A percentile compares a stretch with the other conserved stretches of the same genome.
These are phyloP conservation scores for Phaetusa simplex DNA, from an alignment of 2,113 vertebrate genomes.

Conservation along the genomic window DNA sequence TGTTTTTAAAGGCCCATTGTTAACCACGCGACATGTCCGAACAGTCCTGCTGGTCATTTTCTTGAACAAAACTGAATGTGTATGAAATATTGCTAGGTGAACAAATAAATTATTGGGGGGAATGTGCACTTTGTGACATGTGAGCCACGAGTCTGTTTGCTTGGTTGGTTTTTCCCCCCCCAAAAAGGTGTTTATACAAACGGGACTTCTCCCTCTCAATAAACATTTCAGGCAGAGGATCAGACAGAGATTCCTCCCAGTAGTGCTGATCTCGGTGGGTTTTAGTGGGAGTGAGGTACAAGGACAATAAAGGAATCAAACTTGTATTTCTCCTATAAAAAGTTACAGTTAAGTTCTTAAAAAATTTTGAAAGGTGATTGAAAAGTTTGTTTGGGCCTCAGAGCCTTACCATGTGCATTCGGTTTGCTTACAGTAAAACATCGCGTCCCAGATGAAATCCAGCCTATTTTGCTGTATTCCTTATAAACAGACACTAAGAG, in stretches of 20 bases:
- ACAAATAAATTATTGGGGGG: conserved; percentile 57
- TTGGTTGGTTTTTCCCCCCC: background rate
- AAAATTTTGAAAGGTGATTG: background rate
- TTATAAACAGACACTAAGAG: background rate
- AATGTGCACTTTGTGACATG: background rate
- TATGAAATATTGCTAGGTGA: background rate
- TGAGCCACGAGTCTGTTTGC: background rate
- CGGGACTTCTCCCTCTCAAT: background rate
- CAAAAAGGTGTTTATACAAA: background rate
- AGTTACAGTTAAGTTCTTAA: background rate
- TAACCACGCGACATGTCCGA: background rate
- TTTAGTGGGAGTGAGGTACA: background rate
- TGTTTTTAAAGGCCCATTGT: background rate
- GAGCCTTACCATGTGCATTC: background rate
- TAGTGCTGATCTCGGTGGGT: background rate
- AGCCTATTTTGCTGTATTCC: background rate
- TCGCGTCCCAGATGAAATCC: background rate
- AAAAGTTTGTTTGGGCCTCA: background rate
- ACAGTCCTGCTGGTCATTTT: background rate
- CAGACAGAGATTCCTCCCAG: background rate
- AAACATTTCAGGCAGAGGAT: background rate
- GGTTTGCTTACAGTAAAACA: background rate
- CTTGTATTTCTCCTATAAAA: background rate
- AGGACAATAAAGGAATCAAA: background rate
- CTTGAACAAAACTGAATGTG: conserved; percentile 38